phyloP scores from a whole-genome alignment of 2,113 vertebrate genomes.

The Empidonax alnorum region DNA sequence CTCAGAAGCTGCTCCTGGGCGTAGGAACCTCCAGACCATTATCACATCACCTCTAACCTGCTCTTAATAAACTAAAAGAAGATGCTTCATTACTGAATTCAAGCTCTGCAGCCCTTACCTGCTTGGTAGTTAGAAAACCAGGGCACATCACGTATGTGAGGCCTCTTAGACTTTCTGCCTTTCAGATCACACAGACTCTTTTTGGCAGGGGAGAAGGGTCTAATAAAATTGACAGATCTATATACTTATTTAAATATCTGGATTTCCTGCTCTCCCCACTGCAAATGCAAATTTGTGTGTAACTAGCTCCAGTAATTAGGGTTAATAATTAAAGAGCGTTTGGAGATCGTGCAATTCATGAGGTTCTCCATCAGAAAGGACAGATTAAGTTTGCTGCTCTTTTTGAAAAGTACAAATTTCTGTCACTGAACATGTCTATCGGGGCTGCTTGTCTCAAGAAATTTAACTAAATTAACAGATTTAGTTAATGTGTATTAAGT shows the following conservation, averaged over 20 bases:
- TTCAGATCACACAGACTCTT: not conserved
- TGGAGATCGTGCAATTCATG: not conserved
- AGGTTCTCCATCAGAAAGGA: not conserved
- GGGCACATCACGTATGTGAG: accelerated
- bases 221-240: not conserved
- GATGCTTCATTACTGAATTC: not conserved
- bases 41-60: conserved; percentile 16
- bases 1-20: not conserved
- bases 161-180: not conserved
- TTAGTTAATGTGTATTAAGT: not conserved
- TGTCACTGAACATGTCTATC: not conserved
- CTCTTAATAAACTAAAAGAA: not conserved
- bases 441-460: not conserved
- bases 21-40: not conserved
- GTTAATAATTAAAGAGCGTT: conserved; percentile 25
- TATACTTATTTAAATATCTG: not conserved
- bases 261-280: not conserved
- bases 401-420: not conserved
- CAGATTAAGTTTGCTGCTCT: not conserved
- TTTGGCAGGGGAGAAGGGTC: not conserved
- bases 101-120: not conserved
- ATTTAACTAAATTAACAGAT: not conserved
- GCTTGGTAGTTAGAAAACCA: not conserved
- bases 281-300: not conserved
- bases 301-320: conserved; percentile 2